Percentiles rank a stretch among this genome's conserved stretches.
Evolutionary conservation across 2,888 invertebrate species (phyloP).

Genomic region (Invenusta paracnida): DNA sequence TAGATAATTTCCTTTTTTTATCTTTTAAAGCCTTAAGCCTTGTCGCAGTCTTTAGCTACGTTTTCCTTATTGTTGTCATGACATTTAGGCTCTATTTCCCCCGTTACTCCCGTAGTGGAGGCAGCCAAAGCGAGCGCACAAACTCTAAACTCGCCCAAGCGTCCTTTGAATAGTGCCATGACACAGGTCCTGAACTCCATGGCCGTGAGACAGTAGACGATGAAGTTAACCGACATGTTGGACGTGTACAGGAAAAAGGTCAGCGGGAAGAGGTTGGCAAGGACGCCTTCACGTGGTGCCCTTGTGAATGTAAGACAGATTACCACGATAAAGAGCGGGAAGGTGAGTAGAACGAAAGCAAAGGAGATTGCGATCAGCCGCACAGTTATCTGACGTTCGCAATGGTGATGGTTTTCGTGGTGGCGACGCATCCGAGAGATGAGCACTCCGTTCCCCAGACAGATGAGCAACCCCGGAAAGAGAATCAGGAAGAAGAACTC

Average conservation of each 20-base stretch:
- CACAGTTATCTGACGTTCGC: slow-evolving; percentile 27
- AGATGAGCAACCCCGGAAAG: slow-evolving; percentile 37
- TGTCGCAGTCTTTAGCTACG: too few species aligned
- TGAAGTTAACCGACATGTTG: slow-evolving; percentile 38
- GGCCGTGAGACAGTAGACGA: slow-evolving; percentile 42
- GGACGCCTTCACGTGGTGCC: slow-evolving; percentile 16
- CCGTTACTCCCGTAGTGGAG: too few species aligned
- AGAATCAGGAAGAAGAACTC: slow-evolving; percentile 32
- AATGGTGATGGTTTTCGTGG: neutral
- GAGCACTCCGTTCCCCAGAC: slow-evolving; percentile 30
- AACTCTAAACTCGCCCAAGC: too few species aligned
- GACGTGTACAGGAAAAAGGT: slow-evolving; percentile 36
- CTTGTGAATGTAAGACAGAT: slow-evolving; percentile 23
- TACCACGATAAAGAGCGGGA: slow-evolving; percentile 31
- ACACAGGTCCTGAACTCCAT: slow-evolving; percentile 39
- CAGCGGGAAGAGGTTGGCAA: slow-evolving; percentile 37
- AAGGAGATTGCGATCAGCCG: slow-evolving; percentile 36
- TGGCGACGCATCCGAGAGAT: neutral
- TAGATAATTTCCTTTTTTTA: too few species aligned
- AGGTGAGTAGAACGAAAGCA: slow-evolving; percentile 41
- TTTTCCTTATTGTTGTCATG: too few species aligned
- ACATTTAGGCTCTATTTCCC: too few species aligned
- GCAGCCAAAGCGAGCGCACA: too few species aligned
- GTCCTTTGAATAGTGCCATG: slow-evolving; percentile 30
- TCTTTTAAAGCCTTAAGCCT: too few species aligned